These are phyloP conservation scores for Halcyon chelicuti DNA, from an alignment of 2,797 vertebrate species.

Conservation along the genomic window DNA sequence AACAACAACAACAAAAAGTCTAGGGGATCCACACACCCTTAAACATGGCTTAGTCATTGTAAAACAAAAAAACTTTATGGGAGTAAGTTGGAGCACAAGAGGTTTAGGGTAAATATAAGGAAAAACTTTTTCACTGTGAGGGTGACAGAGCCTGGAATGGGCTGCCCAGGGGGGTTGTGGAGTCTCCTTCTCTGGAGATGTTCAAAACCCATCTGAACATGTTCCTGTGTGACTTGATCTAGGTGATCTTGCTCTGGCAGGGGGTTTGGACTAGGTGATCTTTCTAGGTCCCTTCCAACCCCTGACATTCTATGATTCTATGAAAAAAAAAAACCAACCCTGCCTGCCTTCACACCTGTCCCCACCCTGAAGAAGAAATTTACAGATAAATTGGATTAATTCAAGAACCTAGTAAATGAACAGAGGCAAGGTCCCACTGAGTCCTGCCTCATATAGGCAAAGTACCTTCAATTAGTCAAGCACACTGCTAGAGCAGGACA, in stretches of 20 bases:
- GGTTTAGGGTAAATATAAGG: too few species aligned
- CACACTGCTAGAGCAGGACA: accelerated
- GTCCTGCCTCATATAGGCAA: not conserved
- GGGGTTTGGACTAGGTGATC: too few species aligned
- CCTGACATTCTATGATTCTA: too few species aligned
- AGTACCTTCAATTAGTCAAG: not conserved
- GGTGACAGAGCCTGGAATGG: too few species aligned
- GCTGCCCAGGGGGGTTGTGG: too few species aligned
- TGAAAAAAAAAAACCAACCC: not conserved
- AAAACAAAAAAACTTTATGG: not conserved
- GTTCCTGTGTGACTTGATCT: too few species aligned
- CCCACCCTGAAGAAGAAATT: not conserved
- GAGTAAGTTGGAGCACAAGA: too few species aligned
- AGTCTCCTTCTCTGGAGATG: too few species aligned
- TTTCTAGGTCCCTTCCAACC: too few species aligned
- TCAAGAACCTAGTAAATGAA: not conserved
- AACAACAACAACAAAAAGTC: not conserved
- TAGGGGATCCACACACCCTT: not conserved
- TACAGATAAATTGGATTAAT: not conserved
- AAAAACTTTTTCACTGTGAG: too few species aligned
- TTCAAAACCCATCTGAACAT: too few species aligned
- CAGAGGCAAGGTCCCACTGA: not conserved
- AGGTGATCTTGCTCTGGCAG: too few species aligned
- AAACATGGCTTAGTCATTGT: not conserved
- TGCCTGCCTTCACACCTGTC: not conserved